Percentiles rank a stretch among this genome's conserved stretches.
phyloP scores from a whole-genome alignment of 2,797 vertebrate species.

The Sorex maritimensis region DNA sequence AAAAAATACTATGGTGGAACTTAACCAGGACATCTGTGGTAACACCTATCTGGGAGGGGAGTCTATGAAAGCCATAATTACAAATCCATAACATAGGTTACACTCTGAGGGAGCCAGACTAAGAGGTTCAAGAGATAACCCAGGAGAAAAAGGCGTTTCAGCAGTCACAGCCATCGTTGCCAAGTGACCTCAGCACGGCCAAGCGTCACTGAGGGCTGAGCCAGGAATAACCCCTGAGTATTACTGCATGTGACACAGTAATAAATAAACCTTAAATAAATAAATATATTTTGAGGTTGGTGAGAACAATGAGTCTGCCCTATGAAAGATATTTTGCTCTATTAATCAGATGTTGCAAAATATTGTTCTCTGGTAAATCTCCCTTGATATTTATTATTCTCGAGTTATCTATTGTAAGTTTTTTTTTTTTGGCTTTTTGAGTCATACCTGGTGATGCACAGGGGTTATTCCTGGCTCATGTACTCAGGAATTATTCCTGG shows the following conservation, averaged over 20 bases:
- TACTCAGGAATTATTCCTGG: too few relatives aligned
- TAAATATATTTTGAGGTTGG: not conserved
- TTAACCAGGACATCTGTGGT: not conserved
- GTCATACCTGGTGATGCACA: too few relatives aligned
- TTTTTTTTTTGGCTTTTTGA: not conserved
- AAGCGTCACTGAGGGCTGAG: too few relatives aligned
- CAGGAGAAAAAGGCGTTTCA: too few relatives aligned
- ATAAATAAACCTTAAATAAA: too few relatives aligned
- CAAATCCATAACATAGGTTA: not conserved
- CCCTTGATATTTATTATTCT: not conserved
- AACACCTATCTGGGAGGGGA: not conserved
- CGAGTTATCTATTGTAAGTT: not conserved
- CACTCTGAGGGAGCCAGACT: too few relatives aligned
- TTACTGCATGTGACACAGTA: too few relatives aligned
- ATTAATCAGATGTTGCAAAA: constrained; percentile 7
- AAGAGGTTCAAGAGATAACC: too few relatives aligned
- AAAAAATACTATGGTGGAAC: not conserved
- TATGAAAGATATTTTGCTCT: not conserved
- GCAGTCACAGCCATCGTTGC: too few relatives aligned
- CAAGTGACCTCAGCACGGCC: too few relatives aligned
- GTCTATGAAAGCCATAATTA: not conserved
- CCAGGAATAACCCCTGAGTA: too few relatives aligned
- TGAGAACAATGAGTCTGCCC: not conserved
- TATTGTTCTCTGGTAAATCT: not conserved
- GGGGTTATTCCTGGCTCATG: too few relatives aligned